Evolutionary conservation across 2,888 invertebrate species (phyloP).

Genomic region (Drosophila multiciliata): DNA sequence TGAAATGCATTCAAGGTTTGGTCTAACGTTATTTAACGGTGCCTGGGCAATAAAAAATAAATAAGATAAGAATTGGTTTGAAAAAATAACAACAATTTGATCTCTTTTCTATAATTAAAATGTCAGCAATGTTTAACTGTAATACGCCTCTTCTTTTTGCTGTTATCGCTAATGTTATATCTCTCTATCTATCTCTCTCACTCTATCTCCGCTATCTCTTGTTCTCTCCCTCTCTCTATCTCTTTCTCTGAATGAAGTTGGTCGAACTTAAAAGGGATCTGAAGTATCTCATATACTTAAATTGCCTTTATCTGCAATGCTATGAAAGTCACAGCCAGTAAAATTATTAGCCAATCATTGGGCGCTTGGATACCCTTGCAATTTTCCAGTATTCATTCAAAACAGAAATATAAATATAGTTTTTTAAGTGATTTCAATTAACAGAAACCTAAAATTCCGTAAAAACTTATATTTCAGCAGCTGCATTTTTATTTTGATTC

Average conservation of each 20-base stretch:
- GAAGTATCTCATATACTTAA: conserved; percentile 12
- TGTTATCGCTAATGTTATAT: neutral
- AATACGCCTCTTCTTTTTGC: neutral
- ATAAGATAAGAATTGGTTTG: neutral
- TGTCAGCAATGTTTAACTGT: neutral
- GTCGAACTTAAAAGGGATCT: conserved; percentile 2
- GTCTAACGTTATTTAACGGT: neutral
- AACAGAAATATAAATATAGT: neutral
- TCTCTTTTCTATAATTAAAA: conserved; percentile 6
- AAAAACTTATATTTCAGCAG: neutral
- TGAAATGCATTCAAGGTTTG: conserved; percentile 8
- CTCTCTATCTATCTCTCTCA: neutral
- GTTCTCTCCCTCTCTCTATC: neutral
- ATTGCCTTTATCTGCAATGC: conserved; percentile 48
- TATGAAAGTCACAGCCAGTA: conserved; percentile 7
- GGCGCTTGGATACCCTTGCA: neutral
- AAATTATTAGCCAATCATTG: neutral
- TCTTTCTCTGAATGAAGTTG: conserved; percentile 1
- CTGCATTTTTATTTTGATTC: neutral
- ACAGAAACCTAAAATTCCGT: neutral
- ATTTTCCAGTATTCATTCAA: neutral
- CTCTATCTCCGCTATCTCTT: neutral
- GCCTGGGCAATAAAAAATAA: conserved; percentile 1
- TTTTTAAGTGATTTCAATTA: neutral
- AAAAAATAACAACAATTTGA: neutral